Conservation (phyloP, 2,888 invertebrate genomes). For the Theretra japonica region DNA sequence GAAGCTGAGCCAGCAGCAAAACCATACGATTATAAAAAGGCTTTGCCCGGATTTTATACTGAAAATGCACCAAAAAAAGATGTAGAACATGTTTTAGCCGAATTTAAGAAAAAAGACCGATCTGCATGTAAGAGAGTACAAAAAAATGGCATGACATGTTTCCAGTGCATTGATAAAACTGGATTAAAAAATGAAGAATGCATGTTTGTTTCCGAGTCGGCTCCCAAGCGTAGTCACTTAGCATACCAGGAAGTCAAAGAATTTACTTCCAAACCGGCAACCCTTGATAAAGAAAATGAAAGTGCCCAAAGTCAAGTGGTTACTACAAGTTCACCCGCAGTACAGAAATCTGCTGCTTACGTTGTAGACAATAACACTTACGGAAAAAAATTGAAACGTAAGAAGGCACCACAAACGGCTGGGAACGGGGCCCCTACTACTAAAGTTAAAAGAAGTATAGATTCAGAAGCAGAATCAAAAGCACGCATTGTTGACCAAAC, state of each 20-base stretch:
- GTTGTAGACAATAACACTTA: slow-evolving; percentile 68
- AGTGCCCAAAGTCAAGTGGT: slow-evolving; percentile 74
- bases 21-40: slow-evolving; percentile 78
- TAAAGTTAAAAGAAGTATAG: slow-evolving; percentile 70
- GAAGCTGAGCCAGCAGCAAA: slow-evolving; percentile 60
- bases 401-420: slow-evolving; percentile 65
- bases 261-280: slow-evolving; percentile 79
- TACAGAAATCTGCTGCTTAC: slow-evolving; percentile 70
- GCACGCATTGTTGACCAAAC: slow-evolving; percentile 67
- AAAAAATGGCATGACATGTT: slow-evolving; percentile 91
- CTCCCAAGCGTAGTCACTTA: slow-evolving; percentile 86
- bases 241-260: slow-evolving; percentile 88
- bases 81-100: slow-evolving; percentile 89
- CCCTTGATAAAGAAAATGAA: slow-evolving; percentile 63
- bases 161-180: slow-evolving; percentile 87
- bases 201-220: slow-evolving; percentile 89
- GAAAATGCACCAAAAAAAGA: slow-evolving; percentile 86
- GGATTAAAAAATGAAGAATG: slow-evolving; percentile 91
- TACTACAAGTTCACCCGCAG: slow-evolving; percentile 66
- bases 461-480: slow-evolving; percentile 62
- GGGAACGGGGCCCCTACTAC: slow-evolving; percentile 57
- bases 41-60: slow-evolving; percentile 79
- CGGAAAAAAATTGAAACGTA: slow-evolving; percentile 74
- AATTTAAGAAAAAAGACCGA: slow-evolving; percentile 89
- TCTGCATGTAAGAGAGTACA: slow-evolving; percentile 89